Conservation (phyloP, 2,797 vertebrate genomes). For the Mormyrus hasselquistii region DNA sequence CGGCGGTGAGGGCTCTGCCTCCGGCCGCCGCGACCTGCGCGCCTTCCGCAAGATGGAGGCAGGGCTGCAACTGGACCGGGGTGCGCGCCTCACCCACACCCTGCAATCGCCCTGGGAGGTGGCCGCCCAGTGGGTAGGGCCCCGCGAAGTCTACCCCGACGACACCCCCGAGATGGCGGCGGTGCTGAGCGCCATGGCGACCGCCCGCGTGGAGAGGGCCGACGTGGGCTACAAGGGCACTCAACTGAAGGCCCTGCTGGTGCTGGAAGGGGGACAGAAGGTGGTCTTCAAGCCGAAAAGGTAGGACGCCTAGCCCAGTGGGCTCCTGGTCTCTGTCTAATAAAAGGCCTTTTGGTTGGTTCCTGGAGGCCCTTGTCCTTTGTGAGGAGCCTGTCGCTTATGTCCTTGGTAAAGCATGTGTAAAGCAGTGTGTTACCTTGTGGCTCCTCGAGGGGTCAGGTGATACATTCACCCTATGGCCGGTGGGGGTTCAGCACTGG, state of each 20-base stretch:
- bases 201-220: slow-evolving; percentile 78
- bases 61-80: slow-evolving; percentile 71
- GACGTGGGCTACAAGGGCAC: slow-evolving; percentile 97
- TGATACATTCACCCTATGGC: not conserved
- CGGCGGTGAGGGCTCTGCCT: slow-evolving; percentile 84
- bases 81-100: slow-evolving; percentile 83
- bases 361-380: not conserved
- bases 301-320: slow-evolving; percentile 49
- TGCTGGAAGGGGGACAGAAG: slow-evolving; percentile 94
- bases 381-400: not conserved
- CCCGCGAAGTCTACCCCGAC: slow-evolving; percentile 92
- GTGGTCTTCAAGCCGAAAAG: slow-evolving; percentile 98
- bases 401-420: not conserved
- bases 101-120: slow-evolving; percentile 98
- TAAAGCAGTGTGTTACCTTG: not conserved
- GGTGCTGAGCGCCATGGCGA: slow-evolving; percentile 79
- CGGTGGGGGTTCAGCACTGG: not conserved
- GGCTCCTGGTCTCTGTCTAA: not conserved
- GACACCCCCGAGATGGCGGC: slow-evolving; percentile 92
- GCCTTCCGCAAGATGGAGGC: slow-evolving; percentile 90
- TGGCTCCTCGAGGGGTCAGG: not conserved
- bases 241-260: slow-evolving; percentile 88
- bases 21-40: slow-evolving; percentile 84
- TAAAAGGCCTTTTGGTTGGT: not conserved
- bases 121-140: slow-evolving; percentile 93